A percentile compares a stretch with the other conserved stretches of the same genome.
phyloP scores from a whole-genome alignment of 2,797 vertebrate genomes.

The Eidolon dupreanum region DNA sequence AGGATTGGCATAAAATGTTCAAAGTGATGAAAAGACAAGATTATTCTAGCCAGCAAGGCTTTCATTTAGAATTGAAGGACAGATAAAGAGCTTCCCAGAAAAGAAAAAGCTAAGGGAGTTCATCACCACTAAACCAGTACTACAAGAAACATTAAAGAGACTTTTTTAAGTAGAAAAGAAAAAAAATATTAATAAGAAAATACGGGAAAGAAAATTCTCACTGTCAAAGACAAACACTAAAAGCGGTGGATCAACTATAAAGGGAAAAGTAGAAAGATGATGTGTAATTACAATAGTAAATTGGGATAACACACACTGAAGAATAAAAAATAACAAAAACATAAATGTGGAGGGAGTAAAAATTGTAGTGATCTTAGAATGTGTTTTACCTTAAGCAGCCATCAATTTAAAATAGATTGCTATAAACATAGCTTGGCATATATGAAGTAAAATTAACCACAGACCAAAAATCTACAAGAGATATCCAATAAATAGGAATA shows the following conservation, averaged over 20 bases:
- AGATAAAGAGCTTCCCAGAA: neutral
- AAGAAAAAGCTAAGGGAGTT: neutral
- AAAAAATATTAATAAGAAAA: neutral
- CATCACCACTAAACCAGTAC: neutral
- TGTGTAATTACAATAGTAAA: neutral
- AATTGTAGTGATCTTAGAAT: neutral
- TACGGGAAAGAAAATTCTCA: neutral
- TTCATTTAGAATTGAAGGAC: neutral
- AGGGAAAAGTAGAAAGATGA: neutral
- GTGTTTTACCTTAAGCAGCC: neutral
- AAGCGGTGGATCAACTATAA: neutral
- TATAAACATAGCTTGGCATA: neutral
- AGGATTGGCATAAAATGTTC: neutral
- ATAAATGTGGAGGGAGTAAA: neutral
- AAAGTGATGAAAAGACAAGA: neutral
- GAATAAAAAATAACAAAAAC: neutral
- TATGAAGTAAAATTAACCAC: neutral
- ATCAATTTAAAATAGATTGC: neutral
- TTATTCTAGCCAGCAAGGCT: neutral
- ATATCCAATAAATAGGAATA: neutral
- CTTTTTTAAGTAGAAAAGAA: neutral
- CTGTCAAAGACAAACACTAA: neutral
- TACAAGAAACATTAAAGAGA: neutral
- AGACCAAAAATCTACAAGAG: neutral
- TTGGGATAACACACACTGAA: neutral